Evolutionary conservation across 2,888 invertebrate species (phyloP).

Genomic region (Conistra vaccinii): DNA sequence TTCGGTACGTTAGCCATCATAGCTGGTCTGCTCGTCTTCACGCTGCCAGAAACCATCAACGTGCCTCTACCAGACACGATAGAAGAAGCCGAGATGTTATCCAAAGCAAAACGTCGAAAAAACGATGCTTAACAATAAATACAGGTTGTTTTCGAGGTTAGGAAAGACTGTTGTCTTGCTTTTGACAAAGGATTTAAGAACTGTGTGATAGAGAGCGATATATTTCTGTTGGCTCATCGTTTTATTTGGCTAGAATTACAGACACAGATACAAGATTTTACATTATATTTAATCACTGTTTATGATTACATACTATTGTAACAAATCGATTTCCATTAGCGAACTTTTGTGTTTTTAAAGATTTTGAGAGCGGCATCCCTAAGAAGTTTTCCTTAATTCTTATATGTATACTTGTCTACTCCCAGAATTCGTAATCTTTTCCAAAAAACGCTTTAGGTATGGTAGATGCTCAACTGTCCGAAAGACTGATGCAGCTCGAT

Average conservation of each 20-base stretch:
- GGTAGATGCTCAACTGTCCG: too few relatives aligned
- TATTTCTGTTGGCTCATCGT: neutral
- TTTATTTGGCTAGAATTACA: neutral
- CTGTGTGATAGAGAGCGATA: conserved; percentile 5
- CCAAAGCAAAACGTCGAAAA: conserved; percentile 68
- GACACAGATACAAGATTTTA: too few relatives aligned
- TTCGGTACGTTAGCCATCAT: conserved; percentile 90
- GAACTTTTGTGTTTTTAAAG: neutral
- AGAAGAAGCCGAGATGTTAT: conserved; percentile 89
- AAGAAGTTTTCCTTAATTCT: too few relatives aligned
- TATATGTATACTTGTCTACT: too few relatives aligned
- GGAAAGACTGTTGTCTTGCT: conserved; percentile 7
- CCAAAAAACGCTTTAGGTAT: neutral
- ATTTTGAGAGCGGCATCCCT: neutral
- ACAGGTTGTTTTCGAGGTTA: neutral
- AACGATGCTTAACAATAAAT: conserved; percentile 53
- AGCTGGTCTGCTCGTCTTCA: conserved; percentile 90
- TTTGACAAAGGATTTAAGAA: neutral
- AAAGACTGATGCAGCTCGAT: too few relatives aligned
- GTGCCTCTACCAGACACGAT: conserved; percentile 91
- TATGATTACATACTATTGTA: neutral
- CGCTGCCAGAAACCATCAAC: conserved; percentile 92
- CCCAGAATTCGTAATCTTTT: neutral
- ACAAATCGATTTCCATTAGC: neutral
- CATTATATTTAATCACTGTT: neutral